Conservation (phyloP, 2,888 invertebrate genomes). For the Theodoxus fluviatilis region DNA sequence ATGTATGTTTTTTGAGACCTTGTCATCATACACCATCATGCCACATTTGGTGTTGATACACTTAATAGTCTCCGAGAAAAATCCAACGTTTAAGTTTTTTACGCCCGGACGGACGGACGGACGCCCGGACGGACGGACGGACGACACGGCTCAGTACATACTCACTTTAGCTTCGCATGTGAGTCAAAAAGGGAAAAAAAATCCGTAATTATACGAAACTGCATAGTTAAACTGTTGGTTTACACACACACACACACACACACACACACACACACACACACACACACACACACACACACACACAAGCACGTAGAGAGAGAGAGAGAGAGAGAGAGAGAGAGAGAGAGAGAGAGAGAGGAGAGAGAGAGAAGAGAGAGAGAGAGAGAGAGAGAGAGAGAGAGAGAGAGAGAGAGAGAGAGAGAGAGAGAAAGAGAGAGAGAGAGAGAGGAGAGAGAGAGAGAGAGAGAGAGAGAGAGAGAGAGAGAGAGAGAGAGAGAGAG, state of each 20-base stretch:
- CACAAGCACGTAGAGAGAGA: constrained; percentile 17
- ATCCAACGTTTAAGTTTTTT: too few species aligned
- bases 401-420: constrained; percentile 6
- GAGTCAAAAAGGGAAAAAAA: too few species aligned
- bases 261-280: neutral
- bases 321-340: constrained; percentile 23
- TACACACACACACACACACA: neutral
- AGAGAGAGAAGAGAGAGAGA: neutral
- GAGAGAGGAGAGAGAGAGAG: neutral
- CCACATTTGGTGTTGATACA: too few species aligned
- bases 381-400: neutral
- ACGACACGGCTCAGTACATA: too few species aligned
- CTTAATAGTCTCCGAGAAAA: too few species aligned
- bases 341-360: constrained; percentile 22
- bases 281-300: constrained; percentile 20
- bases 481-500: neutral
- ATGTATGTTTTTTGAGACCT: too few species aligned
- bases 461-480: neutral
- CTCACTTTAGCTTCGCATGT: too few species aligned
- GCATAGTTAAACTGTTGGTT: too few species aligned
- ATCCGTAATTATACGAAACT: too few species aligned
- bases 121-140: too few species aligned
- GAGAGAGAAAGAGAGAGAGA: neutral
- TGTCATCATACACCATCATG: too few species aligned
- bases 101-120: too few species aligned